A percentile compares a stretch with the other conserved stretches of the same genome.
phyloP scores from a whole-genome alignment of 2,888 invertebrate genomes.

The Lepidochrysops patricia region DNA sequence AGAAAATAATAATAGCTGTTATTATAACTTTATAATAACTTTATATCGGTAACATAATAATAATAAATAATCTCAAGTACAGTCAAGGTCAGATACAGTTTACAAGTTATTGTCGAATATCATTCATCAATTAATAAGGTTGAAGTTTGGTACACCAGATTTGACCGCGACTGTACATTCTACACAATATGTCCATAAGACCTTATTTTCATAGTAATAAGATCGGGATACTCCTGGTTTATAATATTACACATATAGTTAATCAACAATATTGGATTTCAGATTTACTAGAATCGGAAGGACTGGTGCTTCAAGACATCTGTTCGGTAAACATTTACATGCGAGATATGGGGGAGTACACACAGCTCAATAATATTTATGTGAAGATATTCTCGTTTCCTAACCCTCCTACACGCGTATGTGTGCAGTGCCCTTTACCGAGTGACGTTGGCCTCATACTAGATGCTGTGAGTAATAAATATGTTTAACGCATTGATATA shows the following conservation, averaged over 20 bases:
- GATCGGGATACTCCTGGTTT: no score
- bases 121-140: no score
- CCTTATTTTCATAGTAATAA: not conserved
- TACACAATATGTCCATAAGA: not conserved
- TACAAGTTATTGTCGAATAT: no score
- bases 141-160: no score
- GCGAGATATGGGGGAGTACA: constrained; percentile 86
- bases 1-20: no score
- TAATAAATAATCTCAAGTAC: no score
- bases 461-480: constrained; percentile 77
- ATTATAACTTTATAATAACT: no score
- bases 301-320: constrained; percentile 77
- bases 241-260: not conserved
- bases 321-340: constrained; percentile 90
- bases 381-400: constrained; percentile 80
- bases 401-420: constrained; percentile 90
- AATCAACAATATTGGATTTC: constrained; percentile 29
- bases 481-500: no score
- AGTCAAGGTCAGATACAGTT: not conserved
- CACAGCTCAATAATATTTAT: constrained; percentile 85
- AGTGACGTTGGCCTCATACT: constrained; percentile 81
- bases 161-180: no score
- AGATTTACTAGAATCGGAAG: constrained; percentile 68
- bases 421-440: constrained; percentile 86
- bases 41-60: no score